Conservation (phyloP, 2,888 invertebrate genomes). For the Tenthredo notha region DNA sequence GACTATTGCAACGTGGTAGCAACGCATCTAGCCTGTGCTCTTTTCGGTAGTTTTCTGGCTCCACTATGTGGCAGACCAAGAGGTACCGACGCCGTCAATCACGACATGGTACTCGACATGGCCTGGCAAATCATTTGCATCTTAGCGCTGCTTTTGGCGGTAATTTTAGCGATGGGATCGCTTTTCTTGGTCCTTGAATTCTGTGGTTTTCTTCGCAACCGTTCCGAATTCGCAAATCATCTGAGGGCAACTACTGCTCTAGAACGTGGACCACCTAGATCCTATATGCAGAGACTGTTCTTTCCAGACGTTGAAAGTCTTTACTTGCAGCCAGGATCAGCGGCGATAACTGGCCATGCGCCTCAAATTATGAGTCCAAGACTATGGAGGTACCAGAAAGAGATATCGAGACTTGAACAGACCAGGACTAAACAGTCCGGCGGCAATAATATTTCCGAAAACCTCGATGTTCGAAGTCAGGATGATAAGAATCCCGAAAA, state of each 20-base stretch:
- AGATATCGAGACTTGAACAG: slow-evolving; percentile 47
- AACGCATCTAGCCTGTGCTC: slow-evolving; percentile 70
- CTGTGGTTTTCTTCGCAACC: slow-evolving; percentile 66
- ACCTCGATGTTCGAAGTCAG: not conserved
- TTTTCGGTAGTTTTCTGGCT: slow-evolving; percentile 69
- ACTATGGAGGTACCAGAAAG: slow-evolving; percentile 49
- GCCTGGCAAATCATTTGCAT: slow-evolving; percentile 68
- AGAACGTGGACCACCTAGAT: slow-evolving; percentile 60
- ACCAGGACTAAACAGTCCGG: not conserved
- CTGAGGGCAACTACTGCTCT: slow-evolving; percentile 61
- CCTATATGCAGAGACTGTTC: slow-evolving; percentile 65
- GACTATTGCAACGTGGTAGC: slow-evolving; percentile 75
- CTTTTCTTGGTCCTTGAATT: slow-evolving; percentile 61
- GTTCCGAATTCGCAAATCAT: slow-evolving; percentile 68
- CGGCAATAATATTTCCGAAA: slow-evolving; percentile 5
- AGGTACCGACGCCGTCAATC: not conserved
- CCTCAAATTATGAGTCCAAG: slow-evolving; percentile 37
- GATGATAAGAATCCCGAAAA: not conserved
- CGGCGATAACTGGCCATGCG: slow-evolving; percentile 49
- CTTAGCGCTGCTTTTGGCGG: slow-evolving; percentile 57
- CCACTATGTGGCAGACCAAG: slow-evolving; percentile 62
- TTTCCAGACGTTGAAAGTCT: slow-evolving; percentile 59
- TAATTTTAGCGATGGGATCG: slow-evolving; percentile 58
- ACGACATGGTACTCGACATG: slow-evolving; percentile 59
- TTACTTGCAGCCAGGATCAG: slow-evolving; percentile 65